phyloP scores from a whole-genome alignment of 2,888 invertebrate genomes.

The Gisinianus flammeolus region DNA sequence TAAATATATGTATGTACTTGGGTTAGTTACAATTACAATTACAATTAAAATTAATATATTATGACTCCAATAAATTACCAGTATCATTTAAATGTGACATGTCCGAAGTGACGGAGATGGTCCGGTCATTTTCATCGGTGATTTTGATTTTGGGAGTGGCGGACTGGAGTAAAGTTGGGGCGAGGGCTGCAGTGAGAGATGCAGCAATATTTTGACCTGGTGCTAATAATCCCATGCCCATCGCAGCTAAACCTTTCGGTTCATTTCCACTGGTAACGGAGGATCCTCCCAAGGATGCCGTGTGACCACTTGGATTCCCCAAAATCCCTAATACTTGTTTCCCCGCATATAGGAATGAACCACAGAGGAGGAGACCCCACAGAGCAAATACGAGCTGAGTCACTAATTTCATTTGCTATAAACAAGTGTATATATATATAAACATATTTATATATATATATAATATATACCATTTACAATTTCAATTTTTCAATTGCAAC shows the following conservation, averaged over 20 bases:
- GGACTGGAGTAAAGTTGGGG: constrained; percentile 64
- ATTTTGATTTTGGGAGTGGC: constrained; percentile 61
- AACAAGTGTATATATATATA: neutral
- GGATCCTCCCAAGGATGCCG: constrained; percentile 49
- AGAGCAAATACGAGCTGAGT: constrained; percentile 66
- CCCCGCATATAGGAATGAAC: constrained; percentile 67
- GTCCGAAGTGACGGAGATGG: constrained; percentile 61
- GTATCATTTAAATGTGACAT: constrained; percentile 52
- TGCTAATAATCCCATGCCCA: constrained; percentile 62
- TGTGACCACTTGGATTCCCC: constrained; percentile 10
- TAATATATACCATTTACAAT: too few relatives aligned
- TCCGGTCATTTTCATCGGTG: constrained; percentile 63
- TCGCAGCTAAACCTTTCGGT: constrained; percentile 32
- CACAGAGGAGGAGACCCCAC: constrained; percentile 66
- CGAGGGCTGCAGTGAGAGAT: constrained; percentile 65
- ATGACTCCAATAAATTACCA: constrained; percentile 39
- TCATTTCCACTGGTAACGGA: constrained; percentile 50
- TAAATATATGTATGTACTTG: neutral
- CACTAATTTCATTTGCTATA: constrained; percentile 63
- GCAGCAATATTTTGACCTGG: constrained; percentile 67
- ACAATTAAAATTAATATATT: neutral
- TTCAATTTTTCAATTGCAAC: too few relatives aligned
- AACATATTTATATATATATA: too few relatives aligned
- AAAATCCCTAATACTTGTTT: constrained; percentile 39
- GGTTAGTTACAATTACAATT: neutral